phyloP scores from a whole-genome alignment of 2,888 invertebrate genomes.

The Agrotis clavis region DNA sequence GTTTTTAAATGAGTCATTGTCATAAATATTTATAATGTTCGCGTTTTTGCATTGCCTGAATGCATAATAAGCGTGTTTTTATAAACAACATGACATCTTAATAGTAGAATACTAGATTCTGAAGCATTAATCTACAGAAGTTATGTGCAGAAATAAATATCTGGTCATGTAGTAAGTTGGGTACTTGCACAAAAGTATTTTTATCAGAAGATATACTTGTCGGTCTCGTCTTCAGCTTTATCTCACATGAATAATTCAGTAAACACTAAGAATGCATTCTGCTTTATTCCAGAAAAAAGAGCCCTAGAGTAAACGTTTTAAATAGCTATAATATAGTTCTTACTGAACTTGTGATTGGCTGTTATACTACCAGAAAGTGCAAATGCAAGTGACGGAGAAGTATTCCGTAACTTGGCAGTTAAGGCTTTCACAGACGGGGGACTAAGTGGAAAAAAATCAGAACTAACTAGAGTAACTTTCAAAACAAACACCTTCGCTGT shows the following conservation, averaged over 20 bases:
- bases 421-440: background rate
- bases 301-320: slow-evolving; percentile 37
- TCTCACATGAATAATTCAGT: slow-evolving; percentile 73
- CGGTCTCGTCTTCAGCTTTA: slow-evolving; percentile 67
- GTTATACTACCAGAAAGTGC: slow-evolving; percentile 11
- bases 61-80: background rate
- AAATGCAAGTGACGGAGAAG: slow-evolving; percentile 24
- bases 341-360: slow-evolving; percentile 4
- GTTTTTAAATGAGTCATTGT: background rate
- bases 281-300: slow-evolving; percentile 65
- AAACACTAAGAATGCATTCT: slow-evolving; percentile 67
- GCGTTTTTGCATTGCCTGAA: background rate
- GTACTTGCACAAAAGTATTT: slow-evolving; percentile 41
- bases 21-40: too few species aligned
- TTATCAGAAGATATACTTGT: slow-evolving; percentile 64
- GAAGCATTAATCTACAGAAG: slow-evolving; percentile 7
- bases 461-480: background rate
- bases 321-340: slow-evolving; percentile 39
- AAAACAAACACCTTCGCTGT: too few species aligned
- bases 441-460: background rate
- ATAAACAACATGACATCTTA: background rate
- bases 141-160: slow-evolving; percentile 22
- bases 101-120: slow-evolving; percentile 1
- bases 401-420: background rate
- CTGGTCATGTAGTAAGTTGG: slow-evolving; percentile 7